phyloP scores from a whole-genome alignment of 2,113 vertebrate genomes.

The Eulemur rufifrons region DNA sequence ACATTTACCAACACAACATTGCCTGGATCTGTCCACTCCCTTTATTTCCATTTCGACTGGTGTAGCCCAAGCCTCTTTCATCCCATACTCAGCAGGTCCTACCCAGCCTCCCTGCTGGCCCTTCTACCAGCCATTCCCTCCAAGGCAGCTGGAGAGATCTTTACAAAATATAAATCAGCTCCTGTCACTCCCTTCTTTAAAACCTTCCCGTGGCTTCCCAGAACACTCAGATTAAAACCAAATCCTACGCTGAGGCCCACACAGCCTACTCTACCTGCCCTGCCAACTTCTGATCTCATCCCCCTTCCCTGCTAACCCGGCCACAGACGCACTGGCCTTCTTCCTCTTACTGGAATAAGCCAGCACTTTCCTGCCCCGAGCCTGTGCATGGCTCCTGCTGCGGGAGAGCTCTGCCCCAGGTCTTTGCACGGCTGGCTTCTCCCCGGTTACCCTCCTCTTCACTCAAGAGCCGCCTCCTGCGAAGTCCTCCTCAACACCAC shows the following conservation, averaged over 20 bases:
- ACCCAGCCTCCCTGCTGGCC: not conserved
- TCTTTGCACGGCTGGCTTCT: not conserved
- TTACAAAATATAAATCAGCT: not conserved
- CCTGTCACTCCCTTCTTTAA: not conserved
- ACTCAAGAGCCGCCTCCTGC: not conserved
- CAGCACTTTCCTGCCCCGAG: not conserved
- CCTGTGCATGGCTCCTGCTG: not conserved
- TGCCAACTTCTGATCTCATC: slow-evolving; percentile 17
- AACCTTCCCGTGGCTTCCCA: slow-evolving; percentile 21
- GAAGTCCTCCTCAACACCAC: not conserved
- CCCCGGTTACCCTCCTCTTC: not conserved
- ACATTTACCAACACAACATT: not conserved
- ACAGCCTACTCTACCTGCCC: not conserved
- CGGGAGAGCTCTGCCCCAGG: not conserved
- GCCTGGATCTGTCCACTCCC: not conserved
- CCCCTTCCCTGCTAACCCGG: not conserved
- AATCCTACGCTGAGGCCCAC: not conserved
- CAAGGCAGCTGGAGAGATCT: not conserved
- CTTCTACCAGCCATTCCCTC: not conserved
- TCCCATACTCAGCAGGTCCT: not conserved
- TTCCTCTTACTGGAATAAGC: not conserved
- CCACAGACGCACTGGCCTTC: not conserved
- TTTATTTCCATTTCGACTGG: not conserved
- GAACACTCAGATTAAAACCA: slow-evolving; percentile 16
- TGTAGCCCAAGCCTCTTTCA: not conserved